Conservation (phyloP, 2,797 vertebrate genomes). For the Odontamblyopus lacepedii region DNA sequence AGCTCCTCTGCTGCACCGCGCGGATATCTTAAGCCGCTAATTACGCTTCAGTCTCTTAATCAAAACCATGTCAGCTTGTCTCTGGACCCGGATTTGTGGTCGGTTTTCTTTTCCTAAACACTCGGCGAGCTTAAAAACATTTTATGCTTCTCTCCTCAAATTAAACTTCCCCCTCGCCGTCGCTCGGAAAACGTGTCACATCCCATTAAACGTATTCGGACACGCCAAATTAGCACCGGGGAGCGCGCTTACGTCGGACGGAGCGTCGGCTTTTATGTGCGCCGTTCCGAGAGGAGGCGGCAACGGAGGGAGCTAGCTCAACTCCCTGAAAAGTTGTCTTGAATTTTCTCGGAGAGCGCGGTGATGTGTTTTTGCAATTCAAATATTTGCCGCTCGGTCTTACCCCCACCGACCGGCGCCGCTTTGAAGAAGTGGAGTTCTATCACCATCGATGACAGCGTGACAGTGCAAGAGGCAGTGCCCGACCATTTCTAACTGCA, state of each 20-base stretch:
- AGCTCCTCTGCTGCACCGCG: conserved; percentile 22
- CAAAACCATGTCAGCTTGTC: conserved; percentile 77
- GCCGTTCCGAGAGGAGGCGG: conserved; percentile 27
- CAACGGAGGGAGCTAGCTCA: conserved; percentile 69
- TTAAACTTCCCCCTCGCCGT: conserved; percentile 72
- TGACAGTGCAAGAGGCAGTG: conserved; percentile 94
- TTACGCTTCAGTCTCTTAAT: conserved; percentile 78
- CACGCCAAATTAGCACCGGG: conserved; percentile 78
- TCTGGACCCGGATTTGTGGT: conserved; percentile 71
- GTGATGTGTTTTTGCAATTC: conserved; percentile 98
- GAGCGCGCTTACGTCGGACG: conserved; percentile 64
- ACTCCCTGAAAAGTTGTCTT: conserved; percentile 82
- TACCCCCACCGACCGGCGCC: conserved; percentile 86
- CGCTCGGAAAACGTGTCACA: conserved; percentile 79
- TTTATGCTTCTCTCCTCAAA: conserved; percentile 80
- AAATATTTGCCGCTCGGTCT: conserved; percentile 94
- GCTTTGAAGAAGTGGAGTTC: conserved; percentile 97
- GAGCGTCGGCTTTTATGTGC: conserved; percentile 68
- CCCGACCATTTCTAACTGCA: conserved; percentile 79
- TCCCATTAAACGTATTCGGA: conserved; percentile 84
- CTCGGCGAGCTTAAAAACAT: conserved; percentile 71
- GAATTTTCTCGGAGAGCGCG: conserved; percentile 73
- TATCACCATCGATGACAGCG: conserved; percentile 97
- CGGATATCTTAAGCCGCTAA: conserved; percentile 74
- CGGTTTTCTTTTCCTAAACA: conserved; percentile 74